Evolutionary conservation across 1,140 invertebrate species (phyloP).

Genomic region (Cryptotermes secundus): DNA sequence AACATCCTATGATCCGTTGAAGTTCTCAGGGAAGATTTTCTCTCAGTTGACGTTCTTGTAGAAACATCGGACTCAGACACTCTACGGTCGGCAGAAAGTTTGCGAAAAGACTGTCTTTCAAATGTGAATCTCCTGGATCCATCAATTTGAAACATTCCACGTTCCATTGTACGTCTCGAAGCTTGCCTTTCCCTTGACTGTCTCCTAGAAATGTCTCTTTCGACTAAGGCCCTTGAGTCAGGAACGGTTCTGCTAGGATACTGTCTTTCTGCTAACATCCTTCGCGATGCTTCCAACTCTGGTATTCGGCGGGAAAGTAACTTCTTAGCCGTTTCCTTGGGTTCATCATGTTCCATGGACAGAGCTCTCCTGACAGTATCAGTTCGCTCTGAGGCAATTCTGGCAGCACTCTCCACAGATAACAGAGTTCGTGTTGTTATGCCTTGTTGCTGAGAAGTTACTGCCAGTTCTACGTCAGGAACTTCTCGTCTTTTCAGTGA

Average conservation of each 20-base stretch:
- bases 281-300: not conserved
- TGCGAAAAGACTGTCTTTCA: not conserved
- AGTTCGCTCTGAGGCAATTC: not conserved
- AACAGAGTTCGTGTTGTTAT: not conserved
- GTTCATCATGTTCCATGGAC: not conserved
- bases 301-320: not conserved
- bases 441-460: not conserved
- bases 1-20: not conserved
- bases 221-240: not conserved
- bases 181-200: no score
- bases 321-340: not conserved
- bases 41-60: not conserved
- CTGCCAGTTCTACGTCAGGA: not conserved
- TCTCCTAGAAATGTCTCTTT: no score
- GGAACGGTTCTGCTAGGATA: not conserved
- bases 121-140: not conserved
- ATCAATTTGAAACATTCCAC: not conserved
- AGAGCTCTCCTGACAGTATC: no score
- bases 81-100: not conserved
- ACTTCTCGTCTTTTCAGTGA: not conserved
- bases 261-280: not conserved
- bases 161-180: no score
- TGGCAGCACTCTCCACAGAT: not conserved
- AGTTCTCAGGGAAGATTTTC: not conserved
- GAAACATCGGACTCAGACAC: not conserved